Evolutionary conservation across 53 echinoderm and acorn worm genomes (phyloP), one percentile per base, ranked within the genome.

Genomic region (Arbacia lixula): DNA sequence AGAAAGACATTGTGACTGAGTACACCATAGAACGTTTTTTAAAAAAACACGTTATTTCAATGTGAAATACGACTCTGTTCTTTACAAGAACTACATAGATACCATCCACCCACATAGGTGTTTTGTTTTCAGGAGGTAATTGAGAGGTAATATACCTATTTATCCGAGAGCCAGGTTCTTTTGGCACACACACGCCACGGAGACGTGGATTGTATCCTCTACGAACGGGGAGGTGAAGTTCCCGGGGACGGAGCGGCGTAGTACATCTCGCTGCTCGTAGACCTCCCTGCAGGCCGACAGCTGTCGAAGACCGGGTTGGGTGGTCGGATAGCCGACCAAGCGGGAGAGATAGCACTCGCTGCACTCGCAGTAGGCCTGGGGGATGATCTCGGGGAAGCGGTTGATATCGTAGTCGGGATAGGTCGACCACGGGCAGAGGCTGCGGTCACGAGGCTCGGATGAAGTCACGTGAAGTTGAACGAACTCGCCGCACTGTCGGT

Each of bases 21-120:
- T 62, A 62, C 62, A 32, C 14, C 4, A 29, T 32, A 14, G 19
- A 17, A 57, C 0, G 12, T 25, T 9, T 21, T 27, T 3, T 4
- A 4, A 57, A 6, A 42, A 28, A 42, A 42, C 11, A 26, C 41
- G 43, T 42, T 3, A 52, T 73, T 73, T 73, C 73, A 73, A 73
- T 73, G 52, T 73, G 73, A 73, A 73, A 73, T 73, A 73, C 73
- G 32, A 52, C 19, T 3, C 17, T 34, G 53, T 73, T 73, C 73
- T 52, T 73, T 9, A 3, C 42, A 73, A 52, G 53, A 73, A 73
- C 52, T 73, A 73, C 73, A 53, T 38, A 35, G 49, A 10, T 8
- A 41, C 2, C 28, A 41, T 27, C 27, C 12, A 12, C 69, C 69
- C 69, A 68, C 69, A 42, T 42, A 31, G 69, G 69, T 17, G 43